Conservation (phyloP, 30 jellyfish, hydroid and myxozoan genomes). For the Aurelia sp. region DNA sequence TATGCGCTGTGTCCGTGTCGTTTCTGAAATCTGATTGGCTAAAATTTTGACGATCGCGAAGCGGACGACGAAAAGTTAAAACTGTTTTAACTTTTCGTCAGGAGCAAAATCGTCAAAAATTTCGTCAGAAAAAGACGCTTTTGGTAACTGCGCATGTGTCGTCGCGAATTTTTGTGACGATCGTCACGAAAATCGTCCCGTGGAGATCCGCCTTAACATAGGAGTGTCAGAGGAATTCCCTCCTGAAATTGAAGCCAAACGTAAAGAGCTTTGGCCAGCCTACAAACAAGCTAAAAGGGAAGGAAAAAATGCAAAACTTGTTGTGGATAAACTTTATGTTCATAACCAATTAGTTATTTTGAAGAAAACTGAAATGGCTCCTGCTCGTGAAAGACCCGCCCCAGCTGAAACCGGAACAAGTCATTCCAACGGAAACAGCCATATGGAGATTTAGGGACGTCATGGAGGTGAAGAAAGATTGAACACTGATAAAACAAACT, state of each 20-base stretch:
- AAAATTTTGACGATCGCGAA: too few species aligned
- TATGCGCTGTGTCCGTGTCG: too few species aligned
- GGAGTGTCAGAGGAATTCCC: slow-evolving; percentile 15
- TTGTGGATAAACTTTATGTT: not conserved
- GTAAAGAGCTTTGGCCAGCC: slow-evolving; percentile 16
- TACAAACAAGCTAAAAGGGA: slow-evolving; percentile 3
- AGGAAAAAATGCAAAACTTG: not conserved
- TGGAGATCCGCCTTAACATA: too few species aligned
- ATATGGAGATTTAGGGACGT: not conserved
- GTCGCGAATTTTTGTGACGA: too few species aligned
- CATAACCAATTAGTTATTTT: slow-evolving; percentile 15
- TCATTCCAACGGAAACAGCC: not conserved
- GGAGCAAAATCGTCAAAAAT: too few species aligned
- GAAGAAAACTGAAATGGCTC: not conserved
- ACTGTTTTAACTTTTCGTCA: too few species aligned
- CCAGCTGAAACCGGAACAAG: not conserved
- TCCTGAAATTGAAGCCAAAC: not conserved
- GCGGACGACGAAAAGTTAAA: too few species aligned
- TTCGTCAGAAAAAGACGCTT: too few species aligned
- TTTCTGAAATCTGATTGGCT: too few species aligned
- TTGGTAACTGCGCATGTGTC: too few species aligned
- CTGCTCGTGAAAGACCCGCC: not conserved
- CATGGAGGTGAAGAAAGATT: not conserved
- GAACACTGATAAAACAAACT: not conserved
- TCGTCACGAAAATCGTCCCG: too few species aligned